phyloP scores from a whole-genome alignment of 2,113 vertebrate species.

The Pelusios castaneus region DNA sequence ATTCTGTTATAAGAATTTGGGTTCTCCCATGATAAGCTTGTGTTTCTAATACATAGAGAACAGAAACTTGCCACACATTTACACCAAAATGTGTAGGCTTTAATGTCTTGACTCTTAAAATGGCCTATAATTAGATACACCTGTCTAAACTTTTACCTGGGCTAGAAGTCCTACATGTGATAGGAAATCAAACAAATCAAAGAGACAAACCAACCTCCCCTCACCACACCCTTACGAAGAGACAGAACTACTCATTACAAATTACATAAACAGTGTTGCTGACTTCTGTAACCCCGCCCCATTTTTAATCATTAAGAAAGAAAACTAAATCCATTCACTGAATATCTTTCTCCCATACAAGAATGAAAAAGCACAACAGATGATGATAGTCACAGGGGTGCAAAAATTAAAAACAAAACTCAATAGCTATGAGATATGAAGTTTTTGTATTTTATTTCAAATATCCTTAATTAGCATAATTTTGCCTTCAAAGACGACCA shows the following conservation, averaged over 20 bases:
- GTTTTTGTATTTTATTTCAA: constrained; percentile 14
- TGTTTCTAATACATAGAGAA: neutral
- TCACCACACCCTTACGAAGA: neutral
- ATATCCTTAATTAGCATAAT: constrained; percentile 43
- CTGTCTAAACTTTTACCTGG: neutral
- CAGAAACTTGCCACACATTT: neutral
- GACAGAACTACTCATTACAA: neutral
- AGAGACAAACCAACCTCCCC: neutral
- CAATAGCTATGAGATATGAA: neutral
- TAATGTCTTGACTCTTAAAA: neutral
- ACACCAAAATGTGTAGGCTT: neutral
- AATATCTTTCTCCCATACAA: neutral
- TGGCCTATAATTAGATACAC: neutral
- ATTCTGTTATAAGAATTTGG: neutral
- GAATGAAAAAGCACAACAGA: neutral
- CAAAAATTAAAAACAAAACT: neutral
- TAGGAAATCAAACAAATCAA: neutral
- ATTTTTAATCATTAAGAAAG: neutral
- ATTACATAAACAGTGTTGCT: neutral
- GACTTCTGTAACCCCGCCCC: neutral
- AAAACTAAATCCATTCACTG: neutral
- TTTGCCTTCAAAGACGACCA: constrained; percentile 1
- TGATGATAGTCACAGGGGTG: neutral
- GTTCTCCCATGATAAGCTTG: neutral
- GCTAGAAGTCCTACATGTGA: neutral